These are phyloP conservation scores for Anseranas semipalmata DNA, from an alignment of 2,113 vertebrate species.

Conservation along the genomic window DNA sequence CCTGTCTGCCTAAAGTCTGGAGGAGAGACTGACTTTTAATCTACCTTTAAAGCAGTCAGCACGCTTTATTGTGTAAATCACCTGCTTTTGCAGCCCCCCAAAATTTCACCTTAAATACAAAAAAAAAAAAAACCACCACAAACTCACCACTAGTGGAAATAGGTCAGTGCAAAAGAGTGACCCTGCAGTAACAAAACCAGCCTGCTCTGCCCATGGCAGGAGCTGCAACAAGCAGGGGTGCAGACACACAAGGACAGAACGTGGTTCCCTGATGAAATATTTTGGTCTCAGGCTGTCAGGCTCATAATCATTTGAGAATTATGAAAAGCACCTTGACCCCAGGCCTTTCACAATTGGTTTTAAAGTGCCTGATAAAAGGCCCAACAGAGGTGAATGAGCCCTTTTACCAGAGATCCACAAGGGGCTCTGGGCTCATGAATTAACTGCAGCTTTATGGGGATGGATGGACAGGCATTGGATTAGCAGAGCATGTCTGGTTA, in stretches of 20 bases:
- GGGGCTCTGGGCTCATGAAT: constrained; percentile 11
- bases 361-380: constrained; percentile 19
- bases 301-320: constrained; percentile 4
- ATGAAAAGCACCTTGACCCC: constrained; percentile 22
- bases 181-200: neutral
- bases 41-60: neutral
- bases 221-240: neutral
- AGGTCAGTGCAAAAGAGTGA: neutral
- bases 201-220: neutral
- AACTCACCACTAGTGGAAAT: neutral
- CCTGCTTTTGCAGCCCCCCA: neutral
- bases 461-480: constrained; percentile 41
- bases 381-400: neutral
- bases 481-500: constrained; percentile 46
- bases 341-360: constrained; percentile 7
- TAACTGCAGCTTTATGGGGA: constrained; percentile 54
- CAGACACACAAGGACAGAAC: neutral
- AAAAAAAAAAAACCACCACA: neutral
- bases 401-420: constrained; percentile 7
- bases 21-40: neutral
- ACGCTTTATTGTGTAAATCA: neutral
- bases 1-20: neutral
- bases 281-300: neutral
- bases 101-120: neutral
- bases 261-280: neutral